phyloP scores from a whole-genome alignment of 2,797 vertebrate genomes.

The Pempheris klunzingeri region DNA sequence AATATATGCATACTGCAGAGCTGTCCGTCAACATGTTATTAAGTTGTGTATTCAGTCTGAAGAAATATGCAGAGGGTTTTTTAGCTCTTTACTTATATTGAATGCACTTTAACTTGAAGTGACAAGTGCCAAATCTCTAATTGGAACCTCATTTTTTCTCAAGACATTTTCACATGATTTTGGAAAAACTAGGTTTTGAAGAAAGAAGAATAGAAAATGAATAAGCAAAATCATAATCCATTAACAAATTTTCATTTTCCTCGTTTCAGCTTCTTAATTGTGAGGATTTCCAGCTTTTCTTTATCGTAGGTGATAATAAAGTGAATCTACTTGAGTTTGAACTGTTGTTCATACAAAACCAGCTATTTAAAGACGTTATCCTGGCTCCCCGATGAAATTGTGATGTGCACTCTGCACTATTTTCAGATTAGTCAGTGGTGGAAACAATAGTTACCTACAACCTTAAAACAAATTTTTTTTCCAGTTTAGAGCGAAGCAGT shows the following conservation, averaged over 20 bases:
- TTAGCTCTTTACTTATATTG: conserved; percentile 20
- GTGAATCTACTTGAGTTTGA: not conserved
- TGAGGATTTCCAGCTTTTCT: not conserved
- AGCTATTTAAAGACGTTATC: not conserved
- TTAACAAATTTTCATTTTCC: too few species aligned
- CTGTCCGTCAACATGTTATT: conserved; percentile 51
- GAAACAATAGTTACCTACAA: not conserved
- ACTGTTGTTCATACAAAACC: not conserved
- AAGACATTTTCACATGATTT: not conserved
- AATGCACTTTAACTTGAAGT: conserved; percentile 38
- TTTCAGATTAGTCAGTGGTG: not conserved
- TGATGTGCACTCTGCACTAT: not conserved
- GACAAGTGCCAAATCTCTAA: conserved; percentile 25
- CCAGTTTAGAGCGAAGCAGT: not conserved
- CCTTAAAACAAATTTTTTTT: not conserved
- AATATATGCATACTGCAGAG: conserved; percentile 39
- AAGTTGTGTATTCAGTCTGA: conserved; percentile 43
- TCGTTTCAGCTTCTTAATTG: not conserved
- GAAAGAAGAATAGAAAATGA: not conserved
- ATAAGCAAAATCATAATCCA: too few species aligned
- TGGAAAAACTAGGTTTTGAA: not conserved
- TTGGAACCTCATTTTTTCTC: conserved; percentile 19
- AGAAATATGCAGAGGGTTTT: conserved; percentile 19
- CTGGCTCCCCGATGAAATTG: too few species aligned
- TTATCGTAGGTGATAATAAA: not conserved